phyloP scores from a whole-genome alignment of 1,140 invertebrate species.

The Trachelipus rathkii region DNA sequence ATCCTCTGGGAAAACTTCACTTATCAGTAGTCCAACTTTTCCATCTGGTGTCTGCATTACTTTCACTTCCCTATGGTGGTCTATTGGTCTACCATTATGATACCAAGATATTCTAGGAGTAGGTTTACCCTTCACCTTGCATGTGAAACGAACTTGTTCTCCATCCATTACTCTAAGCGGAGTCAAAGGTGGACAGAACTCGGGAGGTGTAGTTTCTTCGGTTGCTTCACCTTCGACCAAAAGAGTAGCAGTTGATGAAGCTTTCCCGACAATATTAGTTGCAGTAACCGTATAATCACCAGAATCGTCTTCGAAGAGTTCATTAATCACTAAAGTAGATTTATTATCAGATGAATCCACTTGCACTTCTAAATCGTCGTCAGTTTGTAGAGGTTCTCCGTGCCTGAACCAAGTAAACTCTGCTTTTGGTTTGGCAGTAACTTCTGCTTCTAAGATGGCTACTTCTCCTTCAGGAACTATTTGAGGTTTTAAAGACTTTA shows the following conservation, averaged over 20 bases:
- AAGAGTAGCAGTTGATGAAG: constrained; percentile 74
- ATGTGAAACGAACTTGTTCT: constrained; percentile 74
- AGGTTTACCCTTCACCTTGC: constrained; percentile 69
- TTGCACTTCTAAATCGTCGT: constrained; percentile 58
- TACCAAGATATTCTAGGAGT: constrained; percentile 77
- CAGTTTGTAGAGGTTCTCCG: constrained; percentile 55
- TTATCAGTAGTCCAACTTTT: constrained; percentile 75
- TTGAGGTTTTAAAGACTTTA: constrained; percentile 66
- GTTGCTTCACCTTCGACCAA: constrained; percentile 54
- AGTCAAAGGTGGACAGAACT: constrained; percentile 66
- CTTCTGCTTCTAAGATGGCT: constrained; percentile 69
- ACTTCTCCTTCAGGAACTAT: constrained; percentile 68
- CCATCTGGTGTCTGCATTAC: constrained; percentile 71
- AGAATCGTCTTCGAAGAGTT: constrained; percentile 64
- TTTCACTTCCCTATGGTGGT: constrained; percentile 72
- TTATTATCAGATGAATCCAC: constrained; percentile 71
- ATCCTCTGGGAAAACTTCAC: constrained; percentile 92
- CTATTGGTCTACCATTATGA: constrained; percentile 66
- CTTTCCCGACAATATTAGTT: constrained; percentile 79
- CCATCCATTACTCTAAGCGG: constrained; percentile 85
- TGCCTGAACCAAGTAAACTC: constrained; percentile 84
- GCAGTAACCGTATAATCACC: constrained; percentile 82
- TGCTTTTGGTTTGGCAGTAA: constrained; percentile 69
- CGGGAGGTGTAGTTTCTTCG: constrained; percentile 65
- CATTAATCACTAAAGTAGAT: constrained; percentile 73